These are phyloP conservation scores for Muscicapa comitata DNA, from an alignment of 2,797 vertebrate species.

Conservation along the genomic window DNA sequence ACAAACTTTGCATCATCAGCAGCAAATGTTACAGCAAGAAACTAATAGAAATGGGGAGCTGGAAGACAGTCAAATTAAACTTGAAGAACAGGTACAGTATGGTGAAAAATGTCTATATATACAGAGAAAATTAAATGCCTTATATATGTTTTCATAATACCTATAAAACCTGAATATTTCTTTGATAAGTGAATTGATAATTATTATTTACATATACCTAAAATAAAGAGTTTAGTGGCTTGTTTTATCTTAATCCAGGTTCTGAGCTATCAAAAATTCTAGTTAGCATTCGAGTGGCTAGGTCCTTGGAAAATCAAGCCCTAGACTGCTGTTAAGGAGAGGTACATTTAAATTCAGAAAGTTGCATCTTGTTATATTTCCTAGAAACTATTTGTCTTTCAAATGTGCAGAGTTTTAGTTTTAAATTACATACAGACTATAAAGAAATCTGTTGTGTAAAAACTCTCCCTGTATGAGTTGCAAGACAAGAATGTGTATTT, in stretches of 20 bases:
- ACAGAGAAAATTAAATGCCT: background rate
- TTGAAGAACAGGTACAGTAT: conserved; percentile 83
- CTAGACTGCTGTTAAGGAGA: background rate
- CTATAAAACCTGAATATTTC: background rate
- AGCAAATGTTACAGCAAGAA: conserved; percentile 90
- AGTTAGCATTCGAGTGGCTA: background rate
- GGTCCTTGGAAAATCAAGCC: background rate
- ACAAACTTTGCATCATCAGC: conserved; percentile 85
- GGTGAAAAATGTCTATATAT: background rate
- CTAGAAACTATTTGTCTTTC: background rate
- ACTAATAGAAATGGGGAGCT: conserved; percentile 84
- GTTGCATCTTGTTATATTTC: background rate
- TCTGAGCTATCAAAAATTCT: background rate
- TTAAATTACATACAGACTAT: background rate
- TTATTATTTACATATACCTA: background rate
- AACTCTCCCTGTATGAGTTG: background rate
- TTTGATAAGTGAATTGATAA: background rate
- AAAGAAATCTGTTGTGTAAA: background rate
- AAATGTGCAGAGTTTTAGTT: background rate
- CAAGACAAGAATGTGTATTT: background rate
- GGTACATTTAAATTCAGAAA: background rate
- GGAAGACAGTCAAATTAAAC: conserved; percentile 87
- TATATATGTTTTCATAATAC: background rate
- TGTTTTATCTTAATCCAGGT: background rate
- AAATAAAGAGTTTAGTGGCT: background rate